Percentiles rank a stretch among this genome's conserved stretches.
Evolutionary conservation across 2,113 vertebrate species (phyloP).

Genomic region (Campylorhamphus procurvoides): DNA sequence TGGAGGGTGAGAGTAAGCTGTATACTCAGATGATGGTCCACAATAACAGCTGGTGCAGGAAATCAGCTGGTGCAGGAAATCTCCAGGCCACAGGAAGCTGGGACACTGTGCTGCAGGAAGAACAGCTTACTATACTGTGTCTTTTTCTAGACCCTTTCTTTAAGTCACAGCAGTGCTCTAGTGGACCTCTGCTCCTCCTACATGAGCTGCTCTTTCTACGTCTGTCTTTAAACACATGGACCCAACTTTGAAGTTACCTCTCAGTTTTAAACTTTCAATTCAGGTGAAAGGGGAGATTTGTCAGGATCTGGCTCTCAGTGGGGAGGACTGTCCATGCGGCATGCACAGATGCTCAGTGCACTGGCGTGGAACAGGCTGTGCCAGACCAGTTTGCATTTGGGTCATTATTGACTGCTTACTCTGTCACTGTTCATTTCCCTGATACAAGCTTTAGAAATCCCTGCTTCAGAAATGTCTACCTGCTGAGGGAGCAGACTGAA

Average conservation of each 20-base stretch:
- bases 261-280: not conserved
- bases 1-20: not conserved
- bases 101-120: not conserved
- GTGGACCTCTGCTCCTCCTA: not conserved
- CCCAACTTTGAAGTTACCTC: not conserved
- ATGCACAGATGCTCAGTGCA: rapidly evolving
- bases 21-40: not conserved
- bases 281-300: not conserved
- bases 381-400: not conserved
- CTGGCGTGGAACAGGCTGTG: not conserved
- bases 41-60: not conserved
- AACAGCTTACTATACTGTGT: rapidly evolving
- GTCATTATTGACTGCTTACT: not conserved
- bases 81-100: not conserved
- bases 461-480: not conserved
- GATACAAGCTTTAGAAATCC: not conserved
- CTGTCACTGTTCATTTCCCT: not conserved
- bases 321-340: not conserved
- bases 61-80: not conserved
- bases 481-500: not conserved
- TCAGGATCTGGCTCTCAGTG: not conserved
- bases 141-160: not conserved
- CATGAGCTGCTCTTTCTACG: not conserved
- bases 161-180: not conserved
- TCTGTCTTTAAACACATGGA: not conserved